Conservation (phyloP, 2,888 invertebrate species). For the Eudasyphora cyanicolor region DNA sequence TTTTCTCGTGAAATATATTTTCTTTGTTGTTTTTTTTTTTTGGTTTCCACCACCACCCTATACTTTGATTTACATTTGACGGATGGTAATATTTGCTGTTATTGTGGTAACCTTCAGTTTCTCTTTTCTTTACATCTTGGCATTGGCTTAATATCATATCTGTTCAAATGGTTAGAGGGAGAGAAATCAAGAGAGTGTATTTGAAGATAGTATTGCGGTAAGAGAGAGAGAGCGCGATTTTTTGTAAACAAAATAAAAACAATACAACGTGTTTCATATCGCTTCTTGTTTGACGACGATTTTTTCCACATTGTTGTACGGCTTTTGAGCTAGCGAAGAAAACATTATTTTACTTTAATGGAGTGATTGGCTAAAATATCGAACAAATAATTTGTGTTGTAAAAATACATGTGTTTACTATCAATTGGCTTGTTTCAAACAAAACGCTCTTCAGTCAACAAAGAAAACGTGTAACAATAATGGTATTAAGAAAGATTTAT, state of each 20-base stretch:
- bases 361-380: not conserved
- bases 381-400: constrained; percentile 7
- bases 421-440: not conserved
- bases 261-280: constrained; percentile 42
- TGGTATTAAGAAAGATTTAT: no score
- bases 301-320: constrained; percentile 15
- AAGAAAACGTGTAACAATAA: no score
- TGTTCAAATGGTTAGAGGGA: not conserved
- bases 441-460: no score
- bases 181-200: not conserved
- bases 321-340: not conserved
- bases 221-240: not conserved
- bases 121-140: constrained; percentile 31
- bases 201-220: not conserved
- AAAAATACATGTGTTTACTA: constrained; percentile 23
- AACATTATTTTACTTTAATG: not conserved
- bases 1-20: not conserved
- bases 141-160: constrained; percentile 35
- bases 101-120: constrained; percentile 50
- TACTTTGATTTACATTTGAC: constrained; percentile 23
- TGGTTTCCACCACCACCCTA: not conserved
- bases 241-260: constrained; percentile 27
- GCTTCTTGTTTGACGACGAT: not conserved
- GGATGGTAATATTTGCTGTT: constrained; percentile 23
- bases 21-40: constrained; percentile 18